Conservation (phyloP, 1,140 invertebrate species). For the Octopus bimaculoides region DNA sequence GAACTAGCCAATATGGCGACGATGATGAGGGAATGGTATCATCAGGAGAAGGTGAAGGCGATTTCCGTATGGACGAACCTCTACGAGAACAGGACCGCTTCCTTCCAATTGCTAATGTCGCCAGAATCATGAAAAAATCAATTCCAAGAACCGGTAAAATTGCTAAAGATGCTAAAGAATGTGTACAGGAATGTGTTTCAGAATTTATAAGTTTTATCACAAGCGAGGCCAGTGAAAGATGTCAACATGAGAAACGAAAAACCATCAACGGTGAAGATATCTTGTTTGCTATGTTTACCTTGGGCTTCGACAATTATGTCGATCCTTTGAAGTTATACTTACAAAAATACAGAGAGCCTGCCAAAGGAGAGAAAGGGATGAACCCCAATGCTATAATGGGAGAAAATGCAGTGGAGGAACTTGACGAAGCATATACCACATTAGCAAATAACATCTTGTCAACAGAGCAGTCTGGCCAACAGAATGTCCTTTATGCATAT, state of each 20-base stretch:
- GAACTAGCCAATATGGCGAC: too few relatives aligned
- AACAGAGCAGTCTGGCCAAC: too few relatives aligned
- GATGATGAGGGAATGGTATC: conserved; percentile 23
- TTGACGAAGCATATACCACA: conserved; percentile 24
- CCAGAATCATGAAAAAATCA: conserved; percentile 98
- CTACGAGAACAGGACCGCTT: conserved; percentile 75
- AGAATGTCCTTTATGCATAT: too few relatives aligned
- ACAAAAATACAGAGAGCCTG: conserved; percentile 92
- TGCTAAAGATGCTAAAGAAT: conserved; percentile 98
- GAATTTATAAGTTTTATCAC: conserved; percentile 99
- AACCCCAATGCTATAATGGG: conserved; percentile 26
- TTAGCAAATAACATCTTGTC: too few relatives aligned
- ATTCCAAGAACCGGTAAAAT: conserved; percentile 91
- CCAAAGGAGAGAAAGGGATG: conserved; percentile 49
- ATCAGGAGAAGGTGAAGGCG: conserved; percentile 45
- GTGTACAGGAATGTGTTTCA: conserved; percentile 98
- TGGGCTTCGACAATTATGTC: conserved; percentile 98
- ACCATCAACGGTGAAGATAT: conserved; percentile 96
- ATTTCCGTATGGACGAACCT: conserved; percentile 49
- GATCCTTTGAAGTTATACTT: conserved; percentile 95
- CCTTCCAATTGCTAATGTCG: conserved; percentile 96
- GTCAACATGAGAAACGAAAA: conserved; percentile 96
- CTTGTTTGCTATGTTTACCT: conserved; percentile 90
- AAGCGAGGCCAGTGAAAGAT: conserved; percentile 94
- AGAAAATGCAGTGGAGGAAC: conserved; percentile 33